Percentiles rank a stretch among this genome's conserved stretches.
These are phyloP conservation scores for Dasyurus viverrinus DNA, from an alignment of 2,113 vertebrate genomes.

Conservation along the genomic window DNA sequence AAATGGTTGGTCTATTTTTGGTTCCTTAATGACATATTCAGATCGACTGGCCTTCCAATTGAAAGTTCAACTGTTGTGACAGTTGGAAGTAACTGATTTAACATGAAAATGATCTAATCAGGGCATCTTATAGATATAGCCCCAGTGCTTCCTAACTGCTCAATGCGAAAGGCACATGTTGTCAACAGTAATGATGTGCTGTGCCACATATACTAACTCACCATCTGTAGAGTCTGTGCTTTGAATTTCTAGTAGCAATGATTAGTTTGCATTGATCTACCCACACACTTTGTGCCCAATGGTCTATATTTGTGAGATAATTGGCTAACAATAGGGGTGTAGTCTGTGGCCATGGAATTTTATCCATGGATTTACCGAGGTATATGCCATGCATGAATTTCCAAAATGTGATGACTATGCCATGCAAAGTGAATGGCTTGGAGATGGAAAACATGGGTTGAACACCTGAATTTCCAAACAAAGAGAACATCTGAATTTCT, in stretches of 20 bases:
- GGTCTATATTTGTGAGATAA: conserved; percentile 45
- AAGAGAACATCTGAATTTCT: background rate
- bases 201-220: conserved; percentile 52
- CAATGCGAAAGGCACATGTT: conserved; percentile 44
- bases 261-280: conserved; percentile 19
- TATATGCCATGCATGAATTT: conserved; percentile 30
- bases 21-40: conserved; percentile 46
- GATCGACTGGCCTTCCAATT: conserved; percentile 28
- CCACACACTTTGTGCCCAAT: conserved; percentile 36
- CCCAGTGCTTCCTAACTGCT: conserved; percentile 37
- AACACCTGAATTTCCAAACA: conserved; percentile 13
- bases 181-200: conserved; percentile 43
- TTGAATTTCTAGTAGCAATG: conserved; percentile 35
- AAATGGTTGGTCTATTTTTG: conserved; percentile 11
- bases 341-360: conserved; percentile 41
- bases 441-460: background rate
- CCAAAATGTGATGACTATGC: conserved; percentile 10
- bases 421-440: conserved; percentile 44
- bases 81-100: conserved; percentile 51
- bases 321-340: conserved; percentile 2
- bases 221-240: conserved; percentile 30
- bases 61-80: conserved; percentile 43
- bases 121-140: conserved; percentile 41
- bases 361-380: conserved; percentile 39
- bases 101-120: conserved; percentile 55